Base-by-base conservation (phyloP, 2,888 invertebrate species). In the Lasius platythorax region DNA sequence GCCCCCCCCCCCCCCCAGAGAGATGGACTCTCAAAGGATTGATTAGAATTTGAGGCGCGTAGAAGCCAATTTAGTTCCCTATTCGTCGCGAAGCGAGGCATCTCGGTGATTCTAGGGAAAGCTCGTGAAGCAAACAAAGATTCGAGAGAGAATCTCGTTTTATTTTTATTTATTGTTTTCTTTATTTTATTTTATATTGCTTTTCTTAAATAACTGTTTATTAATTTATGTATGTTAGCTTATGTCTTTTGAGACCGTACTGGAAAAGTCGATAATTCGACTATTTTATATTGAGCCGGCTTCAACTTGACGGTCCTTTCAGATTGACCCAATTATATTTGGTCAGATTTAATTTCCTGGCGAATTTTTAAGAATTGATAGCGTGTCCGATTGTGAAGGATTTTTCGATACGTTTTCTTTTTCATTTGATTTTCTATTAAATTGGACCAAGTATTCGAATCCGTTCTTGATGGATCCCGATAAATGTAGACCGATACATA, bases 21-120 rank as follows among this genome's bases (percentile, higher is more conserved):
- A 61, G 46, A 28, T 43, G 63, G 8, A 33, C 43, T 15, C 2
- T n/a, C n/a, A 37, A 37, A 37, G 61, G 23, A 79, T 79, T 79
- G 79, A 70, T 81, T 50, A 61, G 61, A 81, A 5, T 37, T 23
- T 33, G 72, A 63, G 46, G 50, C 79, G 46, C 70, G 46, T 61
- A 18, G 37, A 61, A 81, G 61, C 46, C 61, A 81, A 81, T 81
- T 72, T 63, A 37, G 46, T 72, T 28, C n/a, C 61, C 28, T 46
- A 61, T 72, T 81, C 33, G 61, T 81, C 56, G 68, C 33, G 43
- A 43, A 12, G 58, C 40, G n/a, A 30, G 43, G 11, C 28, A 11
- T 6, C 18, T 46, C 33, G 58, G 12, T 8, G 15, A 23, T 40
- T 66, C 66, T 66, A 15, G 8, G 11, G 33, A 50, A 40, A 33